Base-by-base conservation (phyloP, 2,113 vertebrate species). In the Gymnocephalus cernua region DNA sequence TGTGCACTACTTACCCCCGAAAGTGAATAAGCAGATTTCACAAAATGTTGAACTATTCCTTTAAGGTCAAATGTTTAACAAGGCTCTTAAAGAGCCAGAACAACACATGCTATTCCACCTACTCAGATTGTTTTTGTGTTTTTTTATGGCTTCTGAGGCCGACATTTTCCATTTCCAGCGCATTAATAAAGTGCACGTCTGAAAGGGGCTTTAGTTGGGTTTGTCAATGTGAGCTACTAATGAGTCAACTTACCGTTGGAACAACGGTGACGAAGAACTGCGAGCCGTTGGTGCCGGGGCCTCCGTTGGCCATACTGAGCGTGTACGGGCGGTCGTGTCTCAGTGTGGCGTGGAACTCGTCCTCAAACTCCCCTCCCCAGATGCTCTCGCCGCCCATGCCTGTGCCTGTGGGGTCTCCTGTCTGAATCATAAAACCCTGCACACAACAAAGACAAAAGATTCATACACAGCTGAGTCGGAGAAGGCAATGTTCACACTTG, bases 341-440 rank as follows among this genome's bases (percentile, higher is more conserved):
- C 92, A 99, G 95, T 9, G 98, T 99, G 80, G 97, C 94, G 57
- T 99, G 98, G 88, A 99, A 99, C 89, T 99, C 98, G 3, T 99
- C 98, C 94, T 99, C 98, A 86, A 99, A 99, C 92, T 99, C 98
- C 80, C 97, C 97, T 74, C 97, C 97, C 98, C 98, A 99, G 88
- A 99, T 99, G 92, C 98, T 99, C 95, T 99, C 98, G 69, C 98
- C 95, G 69, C 98, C 98, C 98, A 99, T 99, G 61, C 98, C 98
- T 19, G 98, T 99, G 12, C 98, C 98, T 13, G 98, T 99, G 80
- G 98, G 98, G 89, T 99, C 98, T 76, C 98, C 98, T 0, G 98
- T 99, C 90, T 99, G 98, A 88, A 99, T 99, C 98, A 99, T 99
- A 86, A 99, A 99, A 50, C 98, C 97, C 98, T 99, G 87, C 0